Base-by-base conservation (phyloP, 2,797 vertebrate genomes). In the Chrysocyon brachyurus region DNA sequence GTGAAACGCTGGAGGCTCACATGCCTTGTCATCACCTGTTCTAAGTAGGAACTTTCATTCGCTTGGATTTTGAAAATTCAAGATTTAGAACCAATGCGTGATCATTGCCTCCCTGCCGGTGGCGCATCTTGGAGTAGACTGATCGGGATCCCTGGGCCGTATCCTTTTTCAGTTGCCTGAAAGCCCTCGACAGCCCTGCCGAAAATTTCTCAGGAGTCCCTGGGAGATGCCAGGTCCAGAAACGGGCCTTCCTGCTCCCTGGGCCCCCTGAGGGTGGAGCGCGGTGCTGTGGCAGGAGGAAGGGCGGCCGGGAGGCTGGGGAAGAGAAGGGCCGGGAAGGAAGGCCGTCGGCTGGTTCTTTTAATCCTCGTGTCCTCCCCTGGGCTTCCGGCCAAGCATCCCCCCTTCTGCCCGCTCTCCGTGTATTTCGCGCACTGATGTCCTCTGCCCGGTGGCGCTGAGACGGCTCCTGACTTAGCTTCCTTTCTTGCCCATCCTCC, bases 21-120 rank as follows among this genome's bases (percentile, higher is more conserved):
- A 56, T 5, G 22, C 75, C 59, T 72, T 79, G 21, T 66, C 59
- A 57, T 57, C 9, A 0, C 36, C 16, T 15, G 19, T 49, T 57
- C 54, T 17, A 28, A 24, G 66, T 19, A 21, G 94, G 40, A 88
- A 36, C 83, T 64, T 91, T 86, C 46, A 26, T 57, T 91, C 72
- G 87, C 49, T 96, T 22, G 17, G 70, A 21, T 73, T 93, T 94
- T 56, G 54, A 95, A 91, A 81, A 77, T 85, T 57, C 57, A 94
- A 85, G 31, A 17, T 91, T 72, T 70, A 52, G 61, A 68, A 33
- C 78, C 7, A 28, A 12, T 78, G 81, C 36, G 26, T 87, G 79
- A 17, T 66, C 12, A 73, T 21, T 57, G 61, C 75, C 63, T 68
- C 1, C 15, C 15, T 63, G 33, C 49, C 52, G 1, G 33, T 5